Percentiles rank a stretch among this genome's conserved stretches.
These are phyloP conservation scores for Phrynosoma platyrhinos DNA, from an alignment of 2,113 vertebrate genomes.

Conservation along the genomic window DNA sequence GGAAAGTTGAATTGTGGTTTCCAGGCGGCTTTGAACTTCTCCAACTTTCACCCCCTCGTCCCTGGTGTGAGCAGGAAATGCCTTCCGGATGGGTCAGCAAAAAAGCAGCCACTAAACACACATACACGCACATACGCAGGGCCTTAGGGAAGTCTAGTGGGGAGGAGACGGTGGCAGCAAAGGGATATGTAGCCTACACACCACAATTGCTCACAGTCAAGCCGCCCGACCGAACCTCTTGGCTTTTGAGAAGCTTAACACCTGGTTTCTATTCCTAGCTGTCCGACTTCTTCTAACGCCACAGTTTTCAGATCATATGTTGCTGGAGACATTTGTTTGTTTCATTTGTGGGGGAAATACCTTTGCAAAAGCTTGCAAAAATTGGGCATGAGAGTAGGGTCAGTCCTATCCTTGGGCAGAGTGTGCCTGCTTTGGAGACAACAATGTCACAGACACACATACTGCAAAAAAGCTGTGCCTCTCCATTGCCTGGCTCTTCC, in stretches of 20 bases:
- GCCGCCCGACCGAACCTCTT: not conserved
- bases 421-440: too few relatives aligned
- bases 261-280: not conserved
- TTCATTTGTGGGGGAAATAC: too few relatives aligned
- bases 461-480: too few relatives aligned
- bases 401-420: too few relatives aligned
- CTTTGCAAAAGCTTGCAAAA: too few relatives aligned
- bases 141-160: not conserved
- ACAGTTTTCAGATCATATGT: not conserved
- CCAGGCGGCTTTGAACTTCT: constrained; percentile 25
- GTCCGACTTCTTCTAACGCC: not conserved
- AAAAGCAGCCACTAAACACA: constrained; percentile 4
- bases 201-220: not conserved
- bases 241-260: not conserved
- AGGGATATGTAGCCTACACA: not conserved
- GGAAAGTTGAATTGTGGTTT: constrained; percentile 42
- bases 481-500: too few relatives aligned
- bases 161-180: not conserved
- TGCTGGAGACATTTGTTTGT: too few relatives aligned
- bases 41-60: constrained; percentile 36
- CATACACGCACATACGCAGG: not conserved
- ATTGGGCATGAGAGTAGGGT: too few relatives aligned
- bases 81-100: constrained; percentile 33
- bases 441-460: too few relatives aligned
- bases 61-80: constrained; percentile 38